These are phyloP conservation scores for Notoglanidium macrostoma DNA, from an alignment of 2,797 vertebrate species.

Conservation along the genomic window DNA sequence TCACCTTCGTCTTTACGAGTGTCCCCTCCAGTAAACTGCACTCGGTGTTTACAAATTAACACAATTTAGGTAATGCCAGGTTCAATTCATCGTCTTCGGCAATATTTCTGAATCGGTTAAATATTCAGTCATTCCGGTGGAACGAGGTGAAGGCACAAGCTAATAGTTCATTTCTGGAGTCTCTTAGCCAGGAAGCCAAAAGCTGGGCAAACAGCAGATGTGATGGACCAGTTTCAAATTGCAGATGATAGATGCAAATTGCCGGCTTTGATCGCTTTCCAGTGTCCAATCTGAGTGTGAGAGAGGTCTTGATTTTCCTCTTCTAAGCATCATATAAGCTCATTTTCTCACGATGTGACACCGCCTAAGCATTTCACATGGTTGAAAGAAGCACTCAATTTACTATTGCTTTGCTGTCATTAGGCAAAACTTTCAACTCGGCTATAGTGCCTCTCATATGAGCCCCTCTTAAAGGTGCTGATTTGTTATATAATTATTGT, in stretches of 20 bases:
- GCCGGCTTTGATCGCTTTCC: constrained; percentile 65
- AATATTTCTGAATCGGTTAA: constrained; percentile 68
- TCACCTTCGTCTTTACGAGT: constrained; percentile 54
- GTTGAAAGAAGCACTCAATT: constrained; percentile 37
- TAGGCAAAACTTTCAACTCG: constrained; percentile 11
- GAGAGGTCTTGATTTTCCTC: constrained; percentile 61
- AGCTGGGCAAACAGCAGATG: constrained; percentile 55
- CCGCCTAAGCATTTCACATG: constrained; percentile 34
- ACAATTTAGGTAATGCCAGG: constrained; percentile 75
- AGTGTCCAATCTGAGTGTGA: constrained; percentile 58
- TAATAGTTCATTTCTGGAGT: constrained; percentile 68
- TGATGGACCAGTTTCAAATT: constrained; percentile 67
- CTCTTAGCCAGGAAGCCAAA: constrained; percentile 59
- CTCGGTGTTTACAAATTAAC: constrained; percentile 68
- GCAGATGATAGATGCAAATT: constrained; percentile 68
- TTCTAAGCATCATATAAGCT: constrained; percentile 45
- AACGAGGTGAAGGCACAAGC: constrained; percentile 50
- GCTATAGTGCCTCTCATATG: neutral
- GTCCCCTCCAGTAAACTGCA: constrained; percentile 57
- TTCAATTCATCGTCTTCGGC: constrained; percentile 67
- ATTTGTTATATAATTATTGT: neutral
- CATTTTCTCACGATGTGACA: constrained; percentile 39
- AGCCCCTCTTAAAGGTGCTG: neutral
- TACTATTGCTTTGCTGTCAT: constrained; percentile 26
- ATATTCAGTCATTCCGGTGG: constrained; percentile 59